Base-by-base conservation (phyloP, 1,140 invertebrate species). In the Chironomus tepperi region DNA sequence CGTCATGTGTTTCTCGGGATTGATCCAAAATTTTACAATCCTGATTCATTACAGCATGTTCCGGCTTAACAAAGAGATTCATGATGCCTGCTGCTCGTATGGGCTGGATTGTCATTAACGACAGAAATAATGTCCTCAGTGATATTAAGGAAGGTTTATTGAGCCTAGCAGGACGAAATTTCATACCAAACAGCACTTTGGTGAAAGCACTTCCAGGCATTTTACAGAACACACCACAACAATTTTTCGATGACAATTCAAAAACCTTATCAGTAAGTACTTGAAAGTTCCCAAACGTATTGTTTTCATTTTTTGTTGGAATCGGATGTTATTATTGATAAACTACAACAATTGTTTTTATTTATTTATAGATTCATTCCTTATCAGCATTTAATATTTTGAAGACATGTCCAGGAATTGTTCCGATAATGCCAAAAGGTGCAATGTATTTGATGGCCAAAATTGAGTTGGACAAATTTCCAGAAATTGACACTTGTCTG, bases 81-180 rank as follows among this genome's bases (percentile, higher is more conserved):
- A 81, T 98, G 76, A 91, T 96, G 12, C 96, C 96, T 47, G 96
- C 96, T 0, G 98, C 95, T 95, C 85, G 97, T 82, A 87, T 97
- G 84, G 96, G 97, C 0, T 98, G 96, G 97, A 91, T 98, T 75
- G 88, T 94, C 5, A 90, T 98, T 77, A 92, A 97, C 80, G 95
- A 98, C 83, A 87, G 90, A 77, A 86, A 92, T 70, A 85, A 88
- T 77, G 83, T 89, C 75, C 87, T 93, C 73, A 82, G 85, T 76
- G 89, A 90, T 80, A 84, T 93, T 57, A 85, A 91, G 3, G 85
- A 86, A 75, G 93, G 89, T 8, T 81, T 97, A 42, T 81, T 86
- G 42, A 87, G 88, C 76, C 81, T 97, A 47, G 91, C 91, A 75
- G 90, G 92, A 77, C 86, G 93, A 78, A 95, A 93, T 73, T 89